Evolutionary conservation across 2,797 vertebrate genomes (phyloP), one percentile per base, ranked within the genome.

Genomic region (Pseudocheirus occidentalis): DNA sequence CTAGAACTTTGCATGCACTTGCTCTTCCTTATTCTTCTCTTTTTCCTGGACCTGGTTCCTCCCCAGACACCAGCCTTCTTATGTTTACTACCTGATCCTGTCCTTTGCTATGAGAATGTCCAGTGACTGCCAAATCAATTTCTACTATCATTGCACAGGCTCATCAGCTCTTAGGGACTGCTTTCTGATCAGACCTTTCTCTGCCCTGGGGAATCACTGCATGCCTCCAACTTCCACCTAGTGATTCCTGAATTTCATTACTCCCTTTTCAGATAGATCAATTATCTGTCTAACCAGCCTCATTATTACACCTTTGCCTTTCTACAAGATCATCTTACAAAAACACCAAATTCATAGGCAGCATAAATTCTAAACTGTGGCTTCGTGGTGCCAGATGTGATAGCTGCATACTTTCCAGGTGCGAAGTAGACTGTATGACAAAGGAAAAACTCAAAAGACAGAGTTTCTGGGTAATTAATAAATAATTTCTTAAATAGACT

Each of bases 21-120:
- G 73, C 21, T 57, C 90, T 94, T 93, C 62, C 56, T 92, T n/a
- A 81, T 21, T 0, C 34, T 18, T 96, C 92, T 95, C 31, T 52
- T 40, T 92, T 54, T 18, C 62, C 16, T 50, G 31, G 34, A 73
- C 94, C 91, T 59, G 40, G 24, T 93, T 91, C 90, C 56, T 46
- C 28, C 57, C 14, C 91, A 54, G 31, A 5, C 93, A 27, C 29
- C n/a, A 50, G 0, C 24, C 62, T 56, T 57, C 53, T 27, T 73
- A 4, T 34, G 0, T 24, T 58, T 94, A 52, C 53, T 55, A 0
- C 81, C 59, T 90, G 24, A 46, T 46, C 21, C 40, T 81, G 21
- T 56, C 55, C 89, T 7, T 62, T 66, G 92, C 46, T 73, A 59
- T 56, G n/a, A 96, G 54, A 40, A 54, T 40, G 40, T 29, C 52